Conservation (phyloP, 2,797 vertebrate genomes). For the Liasis olivaceus region DNA sequence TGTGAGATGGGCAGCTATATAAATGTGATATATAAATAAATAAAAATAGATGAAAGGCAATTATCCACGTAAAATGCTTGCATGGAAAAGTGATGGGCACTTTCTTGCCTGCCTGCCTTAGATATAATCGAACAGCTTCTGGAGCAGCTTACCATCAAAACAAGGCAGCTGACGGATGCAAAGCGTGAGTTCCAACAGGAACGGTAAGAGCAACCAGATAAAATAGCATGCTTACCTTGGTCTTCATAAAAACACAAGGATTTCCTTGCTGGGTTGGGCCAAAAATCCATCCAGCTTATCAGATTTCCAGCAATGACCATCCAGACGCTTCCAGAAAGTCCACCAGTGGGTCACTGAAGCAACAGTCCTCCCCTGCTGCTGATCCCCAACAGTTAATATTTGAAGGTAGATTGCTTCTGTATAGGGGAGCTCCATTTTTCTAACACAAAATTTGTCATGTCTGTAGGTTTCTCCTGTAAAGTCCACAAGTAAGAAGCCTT, state of each 20-base stretch:
- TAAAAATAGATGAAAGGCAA: neutral
- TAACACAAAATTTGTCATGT: neutral
- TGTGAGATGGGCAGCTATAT: no score
- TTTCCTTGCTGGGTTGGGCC: neutral
- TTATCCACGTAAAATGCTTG: neutral
- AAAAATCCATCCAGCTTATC: neutral
- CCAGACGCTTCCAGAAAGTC: neutral
- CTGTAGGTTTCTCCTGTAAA: neutral
- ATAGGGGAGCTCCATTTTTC: neutral
- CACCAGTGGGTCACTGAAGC: neutral
- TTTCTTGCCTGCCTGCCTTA: neutral
- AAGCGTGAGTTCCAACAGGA: neutral
- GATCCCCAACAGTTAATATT: neutral
- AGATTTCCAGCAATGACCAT: neutral
- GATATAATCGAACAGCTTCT: neutral
- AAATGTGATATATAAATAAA: no score
- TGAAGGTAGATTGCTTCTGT: neutral
- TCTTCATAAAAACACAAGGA: neutral
- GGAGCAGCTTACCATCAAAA: neutral
- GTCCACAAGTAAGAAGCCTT: neutral
- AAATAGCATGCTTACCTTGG: neutral
- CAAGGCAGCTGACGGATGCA: neutral
- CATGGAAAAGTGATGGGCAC: neutral
- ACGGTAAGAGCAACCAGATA: neutral
- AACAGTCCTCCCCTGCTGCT: neutral